These are phyloP conservation scores for Cromileptes altivelis DNA, from an alignment of 2,113 vertebrate species.

Conservation along the genomic window DNA sequence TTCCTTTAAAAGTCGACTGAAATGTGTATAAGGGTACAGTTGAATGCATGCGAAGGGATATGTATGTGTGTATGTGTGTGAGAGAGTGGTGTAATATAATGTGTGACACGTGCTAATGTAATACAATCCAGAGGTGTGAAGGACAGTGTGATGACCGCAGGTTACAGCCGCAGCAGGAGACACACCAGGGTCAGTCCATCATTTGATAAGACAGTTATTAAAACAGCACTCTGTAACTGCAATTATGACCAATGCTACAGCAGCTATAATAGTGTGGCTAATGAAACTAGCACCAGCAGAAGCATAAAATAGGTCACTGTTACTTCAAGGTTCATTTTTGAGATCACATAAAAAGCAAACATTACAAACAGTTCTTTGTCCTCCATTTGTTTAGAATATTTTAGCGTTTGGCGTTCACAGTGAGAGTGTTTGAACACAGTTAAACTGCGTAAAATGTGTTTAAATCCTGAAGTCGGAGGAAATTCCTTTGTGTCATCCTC, in stretches of 20 bases:
- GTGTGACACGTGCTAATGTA: slow-evolving; percentile 58
- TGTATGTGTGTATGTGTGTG: background rate
- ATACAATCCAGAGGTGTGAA: slow-evolving; percentile 55
- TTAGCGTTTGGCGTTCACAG: background rate
- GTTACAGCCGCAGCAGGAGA: slow-evolving; percentile 36
- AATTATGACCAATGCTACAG: background rate
- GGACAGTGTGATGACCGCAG: slow-evolving; percentile 34
- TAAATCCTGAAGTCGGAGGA: slow-evolving; percentile 36
- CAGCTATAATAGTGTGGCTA: background rate
- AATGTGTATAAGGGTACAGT: background rate
- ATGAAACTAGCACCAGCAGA: background rate
- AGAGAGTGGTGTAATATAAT: slow-evolving; percentile 17
- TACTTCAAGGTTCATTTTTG: background rate
- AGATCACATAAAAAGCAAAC: background rate
- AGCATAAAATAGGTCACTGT: background rate
- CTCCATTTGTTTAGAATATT: background rate
- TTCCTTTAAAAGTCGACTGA: background rate
- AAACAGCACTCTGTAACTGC: slow-evolving; percentile 31
- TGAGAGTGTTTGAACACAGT: background rate
- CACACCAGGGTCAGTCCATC: slow-evolving; percentile 48
- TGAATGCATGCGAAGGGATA: background rate
- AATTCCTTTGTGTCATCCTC: slow-evolving; percentile 65
- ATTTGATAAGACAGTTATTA: slow-evolving; percentile 61
- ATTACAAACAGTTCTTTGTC: background rate
- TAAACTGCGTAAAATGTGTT: background rate